phyloP scores from a whole-genome alignment of 2,113 vertebrate genomes.

The Globicephala melas region DNA sequence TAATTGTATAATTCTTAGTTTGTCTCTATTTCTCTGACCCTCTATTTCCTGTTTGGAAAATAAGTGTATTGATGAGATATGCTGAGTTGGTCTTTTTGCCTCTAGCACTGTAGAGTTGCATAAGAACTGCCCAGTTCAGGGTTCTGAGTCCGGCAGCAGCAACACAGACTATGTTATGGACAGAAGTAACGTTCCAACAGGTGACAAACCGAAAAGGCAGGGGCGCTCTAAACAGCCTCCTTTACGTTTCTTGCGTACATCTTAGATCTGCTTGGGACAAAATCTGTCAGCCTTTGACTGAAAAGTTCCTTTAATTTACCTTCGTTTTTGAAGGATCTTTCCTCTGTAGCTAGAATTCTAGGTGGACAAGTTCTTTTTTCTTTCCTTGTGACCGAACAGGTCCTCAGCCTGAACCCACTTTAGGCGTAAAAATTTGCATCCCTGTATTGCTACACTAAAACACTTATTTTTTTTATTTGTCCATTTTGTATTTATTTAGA shows the following conservation, averaged over 20 bases:
- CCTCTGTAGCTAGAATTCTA: neutral
- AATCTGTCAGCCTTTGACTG: neutral
- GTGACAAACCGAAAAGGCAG: neutral
- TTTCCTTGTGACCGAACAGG: neutral
- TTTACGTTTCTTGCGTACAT: neutral
- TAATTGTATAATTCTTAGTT: neutral
- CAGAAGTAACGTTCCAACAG: neutral
- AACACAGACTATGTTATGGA: neutral
- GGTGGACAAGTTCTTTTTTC: neutral
- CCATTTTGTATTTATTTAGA: neutral
- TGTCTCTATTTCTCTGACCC: neutral
- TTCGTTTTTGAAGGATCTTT: neutral
- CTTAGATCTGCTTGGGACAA: neutral
- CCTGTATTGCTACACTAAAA: neutral
- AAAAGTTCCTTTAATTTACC: neutral
- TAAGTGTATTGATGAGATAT: neutral
- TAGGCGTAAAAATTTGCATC: neutral
- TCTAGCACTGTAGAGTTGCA: neutral
- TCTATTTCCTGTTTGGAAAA: neutral
- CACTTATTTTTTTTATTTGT: neutral
- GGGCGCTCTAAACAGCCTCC: neutral
- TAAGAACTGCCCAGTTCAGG: neutral
- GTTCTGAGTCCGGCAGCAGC: neutral
- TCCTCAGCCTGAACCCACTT: neutral
- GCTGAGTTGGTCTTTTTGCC: neutral